phyloP scores from a whole-genome alignment of 2,888 invertebrate species.

The Hypena proboscidalis region DNA sequence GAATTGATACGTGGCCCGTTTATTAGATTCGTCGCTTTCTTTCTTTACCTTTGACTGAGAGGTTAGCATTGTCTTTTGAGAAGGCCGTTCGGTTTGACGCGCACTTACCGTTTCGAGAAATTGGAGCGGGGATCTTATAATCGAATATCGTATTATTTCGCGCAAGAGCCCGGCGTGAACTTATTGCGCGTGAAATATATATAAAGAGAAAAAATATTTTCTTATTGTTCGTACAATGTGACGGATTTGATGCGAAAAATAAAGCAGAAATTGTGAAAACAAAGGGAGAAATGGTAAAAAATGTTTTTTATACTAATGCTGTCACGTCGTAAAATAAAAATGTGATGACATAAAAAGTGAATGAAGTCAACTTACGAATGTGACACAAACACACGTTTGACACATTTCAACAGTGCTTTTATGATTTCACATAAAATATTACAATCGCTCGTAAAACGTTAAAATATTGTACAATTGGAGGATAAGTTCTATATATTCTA shows the following conservation, averaged over 20 bases:
- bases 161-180: conserved; percentile 31
- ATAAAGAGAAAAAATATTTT: conserved; percentile 24
- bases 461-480: conserved; percentile 54
- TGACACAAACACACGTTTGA: conserved; percentile 63
- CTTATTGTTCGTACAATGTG: conserved; percentile 28
- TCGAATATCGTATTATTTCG: conserved; percentile 55
- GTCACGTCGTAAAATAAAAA: conserved; percentile 47
- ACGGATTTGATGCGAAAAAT: conserved; percentile 34
- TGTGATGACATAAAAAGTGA: conserved; percentile 53
- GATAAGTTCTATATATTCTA: conserved; percentile 39
- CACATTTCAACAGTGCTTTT: conserved; percentile 69
- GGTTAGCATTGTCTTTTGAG: conserved; percentile 77
- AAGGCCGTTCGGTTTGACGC: conserved; percentile 67
- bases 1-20: conserved; percentile 77
- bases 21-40: conserved; percentile 82
- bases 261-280: conserved; percentile 36
- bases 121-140: conserved; percentile 55
- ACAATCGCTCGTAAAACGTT: conserved; percentile 66
- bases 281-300: conserved; percentile 26
- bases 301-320: conserved; percentile 47
- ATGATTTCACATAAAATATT: conserved; percentile 70
- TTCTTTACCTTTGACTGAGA: conserved; percentile 80
- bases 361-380: conserved; percentile 59
- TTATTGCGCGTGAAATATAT: conserved; percentile 42
- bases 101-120: conserved; percentile 58